Conservation (phyloP, 2,888 invertebrate species). For the Amblyjoppa fuscipennis region DNA sequence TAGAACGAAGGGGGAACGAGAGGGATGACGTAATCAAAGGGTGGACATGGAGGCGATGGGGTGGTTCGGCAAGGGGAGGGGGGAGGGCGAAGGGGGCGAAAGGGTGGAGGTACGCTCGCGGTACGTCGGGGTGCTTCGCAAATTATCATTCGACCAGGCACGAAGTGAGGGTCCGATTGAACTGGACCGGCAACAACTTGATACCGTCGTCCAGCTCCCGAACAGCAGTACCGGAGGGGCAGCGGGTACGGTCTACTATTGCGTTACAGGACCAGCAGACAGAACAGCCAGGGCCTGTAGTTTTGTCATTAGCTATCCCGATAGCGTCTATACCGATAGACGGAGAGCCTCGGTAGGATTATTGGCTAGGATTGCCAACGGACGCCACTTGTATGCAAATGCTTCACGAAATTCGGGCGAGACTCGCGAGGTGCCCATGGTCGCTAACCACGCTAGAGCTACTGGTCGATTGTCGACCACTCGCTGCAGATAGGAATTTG, state of each 20-base stretch:
- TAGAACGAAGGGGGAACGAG: slow-evolving; percentile 68
- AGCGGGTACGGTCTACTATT: slow-evolving; percentile 13
- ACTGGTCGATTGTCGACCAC: slow-evolving; percentile 50
- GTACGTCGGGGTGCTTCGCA: slow-evolving; percentile 75
- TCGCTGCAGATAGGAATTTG: slow-evolving; percentile 51
- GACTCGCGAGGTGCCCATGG: slow-evolving; percentile 53
- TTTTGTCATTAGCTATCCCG: slow-evolving; percentile 84
- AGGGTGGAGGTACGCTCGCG: slow-evolving; percentile 60
- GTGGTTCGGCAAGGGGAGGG: slow-evolving; percentile 67
- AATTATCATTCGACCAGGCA: slow-evolving; percentile 84
- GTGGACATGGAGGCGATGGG: slow-evolving; percentile 78
- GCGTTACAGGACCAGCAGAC: slow-evolving; percentile 57
- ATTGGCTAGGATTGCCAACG: slow-evolving; percentile 83
- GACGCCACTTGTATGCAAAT: slow-evolving; percentile 84
- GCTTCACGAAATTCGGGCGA: slow-evolving; percentile 72
- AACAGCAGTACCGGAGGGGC: slow-evolving; percentile 33
- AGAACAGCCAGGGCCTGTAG: slow-evolving; percentile 81
- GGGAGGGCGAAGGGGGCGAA: slow-evolving; percentile 64
- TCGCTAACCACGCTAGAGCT: slow-evolving; percentile 26
- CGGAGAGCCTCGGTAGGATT: slow-evolving; percentile 77
- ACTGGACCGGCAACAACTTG: slow-evolving; percentile 84
- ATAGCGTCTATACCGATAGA: slow-evolving; percentile 82
- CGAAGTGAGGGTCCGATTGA: slow-evolving; percentile 80
- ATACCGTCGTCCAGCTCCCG: slow-evolving; percentile 78
- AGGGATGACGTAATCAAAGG: slow-evolving; percentile 84